phyloP scores from a whole-genome alignment of 2,113 vertebrate species.

The Epinephelus fuscoguttatus region DNA sequence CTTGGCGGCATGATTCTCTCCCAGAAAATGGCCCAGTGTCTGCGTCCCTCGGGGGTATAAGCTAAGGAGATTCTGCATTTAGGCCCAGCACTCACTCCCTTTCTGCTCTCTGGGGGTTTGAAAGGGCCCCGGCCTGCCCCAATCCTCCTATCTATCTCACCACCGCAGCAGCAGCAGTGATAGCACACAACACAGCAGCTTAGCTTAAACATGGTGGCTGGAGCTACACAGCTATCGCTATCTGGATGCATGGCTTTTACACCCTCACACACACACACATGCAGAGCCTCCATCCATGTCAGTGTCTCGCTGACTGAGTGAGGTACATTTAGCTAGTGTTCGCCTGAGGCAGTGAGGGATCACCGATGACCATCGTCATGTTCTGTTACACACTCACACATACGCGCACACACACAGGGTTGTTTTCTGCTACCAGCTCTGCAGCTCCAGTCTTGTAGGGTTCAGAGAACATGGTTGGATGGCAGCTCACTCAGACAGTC shows the following conservation, averaged over 20 bases:
- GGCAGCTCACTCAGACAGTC: slow-evolving; percentile 67
- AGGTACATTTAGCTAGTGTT: slow-evolving; percentile 71
- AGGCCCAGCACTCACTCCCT: slow-evolving; percentile 75
- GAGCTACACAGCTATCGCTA: slow-evolving; percentile 58
- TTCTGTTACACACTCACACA: slow-evolving; percentile 58
- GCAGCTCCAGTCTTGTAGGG: slow-evolving; percentile 56
- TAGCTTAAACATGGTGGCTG: slow-evolving; percentile 68
- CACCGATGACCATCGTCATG: slow-evolving; percentile 71
- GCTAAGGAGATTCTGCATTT: slow-evolving; percentile 82
- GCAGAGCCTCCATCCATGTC: slow-evolving; percentile 60
- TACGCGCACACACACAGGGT: slow-evolving; percentile 29
- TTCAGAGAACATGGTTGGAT: slow-evolving; percentile 70
- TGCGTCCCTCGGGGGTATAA: slow-evolving; percentile 77
- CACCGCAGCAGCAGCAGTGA: slow-evolving; percentile 46
- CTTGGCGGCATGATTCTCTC: slow-evolving; percentile 82
- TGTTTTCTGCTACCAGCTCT: slow-evolving; percentile 58
- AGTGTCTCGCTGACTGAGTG: slow-evolving; percentile 66
- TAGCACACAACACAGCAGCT: slow-evolving; percentile 52
- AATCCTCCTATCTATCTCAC: slow-evolving; percentile 70
- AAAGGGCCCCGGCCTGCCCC: slow-evolving; percentile 58
- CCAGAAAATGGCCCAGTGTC: slow-evolving; percentile 77
- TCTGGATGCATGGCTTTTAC: slow-evolving; percentile 55
- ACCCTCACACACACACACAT: slow-evolving; percentile 33
- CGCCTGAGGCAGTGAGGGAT: slow-evolving; percentile 68
- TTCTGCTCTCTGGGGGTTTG: slow-evolving; percentile 72